Base-by-base conservation (phyloP, 2,888 invertebrate species). In the Brachylomia viminalis region DNA sequence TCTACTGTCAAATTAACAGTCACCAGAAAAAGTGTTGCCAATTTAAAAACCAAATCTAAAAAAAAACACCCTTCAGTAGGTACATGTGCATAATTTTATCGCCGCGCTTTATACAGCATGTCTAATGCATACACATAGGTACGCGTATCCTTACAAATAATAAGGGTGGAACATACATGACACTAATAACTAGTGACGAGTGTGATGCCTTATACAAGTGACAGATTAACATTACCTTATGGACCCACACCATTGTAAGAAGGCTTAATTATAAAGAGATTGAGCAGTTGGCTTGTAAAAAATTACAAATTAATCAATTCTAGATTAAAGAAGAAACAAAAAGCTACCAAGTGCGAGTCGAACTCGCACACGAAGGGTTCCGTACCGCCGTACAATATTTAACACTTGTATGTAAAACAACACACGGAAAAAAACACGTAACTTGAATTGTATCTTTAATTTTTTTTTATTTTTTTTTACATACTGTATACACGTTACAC, bases 191-290 rank as follows among this genome's bases (percentile, higher is more conserved):
- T 20, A 42, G 5, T 27, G 17, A 62, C 23, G 49, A 59, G 30
- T 42, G 56, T 73, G 67, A 80, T 45, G 15, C 66, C 42, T 67
- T 30, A 47, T 20, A 72, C 30, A 67, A 71, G 61, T 80, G 59
- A 62, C 17, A 27, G 62, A 79, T 84, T 83, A 71, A 27, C 77
- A 83, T 77, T 27, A 64, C 17, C 13, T 65, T 84, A 65, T 68
- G 77, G 77, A 10, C 33, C 11, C 72, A 27, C 23, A 45, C 80
- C 70, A 67, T 70, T 70, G 10, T 45, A 20, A 67, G 79, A 54
- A 83, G 38, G 38, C 42, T 15, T 80, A 70, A 83, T 80, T 80
- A 72, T 54, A 64, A 1, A 27, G 33, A 72, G 76, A 80, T 83
- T 76, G 20, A 73, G 80, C 64, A 67, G 67, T 73, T 71, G 7